These are phyloP conservation scores for Chauna torquata DNA, from an alignment of 2,113 vertebrate species.

Conservation along the genomic window DNA sequence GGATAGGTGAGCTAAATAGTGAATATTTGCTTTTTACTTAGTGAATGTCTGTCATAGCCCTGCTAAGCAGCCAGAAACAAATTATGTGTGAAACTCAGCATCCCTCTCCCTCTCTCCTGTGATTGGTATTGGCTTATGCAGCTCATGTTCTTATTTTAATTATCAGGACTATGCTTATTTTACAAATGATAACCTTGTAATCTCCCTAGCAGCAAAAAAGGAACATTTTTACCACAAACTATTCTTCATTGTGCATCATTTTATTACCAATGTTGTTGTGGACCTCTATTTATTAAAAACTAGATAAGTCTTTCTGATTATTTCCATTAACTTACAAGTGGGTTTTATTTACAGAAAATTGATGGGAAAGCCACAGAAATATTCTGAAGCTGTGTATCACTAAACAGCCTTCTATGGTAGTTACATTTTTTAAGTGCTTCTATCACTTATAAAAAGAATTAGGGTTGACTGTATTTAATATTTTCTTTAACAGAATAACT, in stretches of 20 bases:
- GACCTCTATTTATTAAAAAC: neutral
- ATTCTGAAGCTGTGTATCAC: neutral
- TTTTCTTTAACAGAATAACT: neutral
- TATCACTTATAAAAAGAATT: neutral
- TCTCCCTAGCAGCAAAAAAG: neutral
- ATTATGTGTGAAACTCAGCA: slow-evolving; percentile 69
- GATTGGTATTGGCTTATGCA: slow-evolving; percentile 63
- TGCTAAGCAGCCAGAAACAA: slow-evolving; percentile 65
- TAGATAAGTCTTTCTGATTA: neutral
- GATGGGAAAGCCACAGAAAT: neutral
- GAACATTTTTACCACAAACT: neutral
- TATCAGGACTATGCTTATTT: slow-evolving; percentile 68
- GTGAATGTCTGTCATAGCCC: slow-evolving; percentile 42
- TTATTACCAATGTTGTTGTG: neutral
- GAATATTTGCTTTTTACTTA: slow-evolving; percentile 51
- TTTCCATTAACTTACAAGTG: neutral
- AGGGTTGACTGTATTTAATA: neutral
- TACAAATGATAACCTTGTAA: slow-evolving; percentile 72
- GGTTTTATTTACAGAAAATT: neutral
- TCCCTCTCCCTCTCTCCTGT: slow-evolving; percentile 21
- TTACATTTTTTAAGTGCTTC: neutral
- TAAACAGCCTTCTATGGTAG: neutral
- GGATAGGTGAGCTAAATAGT: neutral
- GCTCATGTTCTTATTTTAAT: slow-evolving; percentile 59
- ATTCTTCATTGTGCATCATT: neutral